Conservation (phyloP, 2,888 invertebrate species). For the Byasa hedistus region DNA sequence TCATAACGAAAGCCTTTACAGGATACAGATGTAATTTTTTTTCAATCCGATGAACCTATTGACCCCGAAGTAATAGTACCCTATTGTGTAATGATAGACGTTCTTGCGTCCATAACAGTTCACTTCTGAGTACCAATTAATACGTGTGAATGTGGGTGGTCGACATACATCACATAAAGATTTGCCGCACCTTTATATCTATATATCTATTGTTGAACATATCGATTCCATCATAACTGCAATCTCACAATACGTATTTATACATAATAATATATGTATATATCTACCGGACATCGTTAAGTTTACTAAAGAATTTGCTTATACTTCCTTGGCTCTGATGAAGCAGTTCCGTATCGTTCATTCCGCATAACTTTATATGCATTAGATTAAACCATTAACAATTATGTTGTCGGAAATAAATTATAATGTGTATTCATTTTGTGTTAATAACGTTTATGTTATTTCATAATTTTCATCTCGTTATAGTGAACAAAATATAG, state of each 20-base stretch:
- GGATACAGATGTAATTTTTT: conserved; percentile 22
- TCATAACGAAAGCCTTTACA: conserved; percentile 20
- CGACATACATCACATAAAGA: conserved; percentile 48
- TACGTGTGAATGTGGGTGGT: conserved; percentile 69
- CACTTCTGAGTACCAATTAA: conserved; percentile 38
- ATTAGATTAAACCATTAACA: too few relatives aligned
- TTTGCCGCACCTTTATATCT: conserved; percentile 13
- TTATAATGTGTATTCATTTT: too few relatives aligned
- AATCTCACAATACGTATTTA: background rate
- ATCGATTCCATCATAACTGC: background rate
- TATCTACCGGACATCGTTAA: conserved; percentile 4
- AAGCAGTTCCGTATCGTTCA: conserved; percentile 4
- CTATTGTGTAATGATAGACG: conserved; percentile 22
- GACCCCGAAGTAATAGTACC: conserved; percentile 28
- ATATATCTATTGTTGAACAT: background rate
- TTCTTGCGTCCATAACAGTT: conserved; percentile 5
- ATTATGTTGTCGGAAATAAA: too few relatives aligned
- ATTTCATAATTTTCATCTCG: too few relatives aligned
- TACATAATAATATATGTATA: background rate
- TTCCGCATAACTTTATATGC: background rate
- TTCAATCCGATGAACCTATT: conserved; percentile 23
- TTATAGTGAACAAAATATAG: too few relatives aligned
- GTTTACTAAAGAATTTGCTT: conserved; percentile 8
- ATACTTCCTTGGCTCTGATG: conserved; percentile 2
- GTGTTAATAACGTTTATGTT: too few relatives aligned